Base-by-base conservation (phyloP, 2,888 invertebrate species). In the Auanema sp. region DNA sequence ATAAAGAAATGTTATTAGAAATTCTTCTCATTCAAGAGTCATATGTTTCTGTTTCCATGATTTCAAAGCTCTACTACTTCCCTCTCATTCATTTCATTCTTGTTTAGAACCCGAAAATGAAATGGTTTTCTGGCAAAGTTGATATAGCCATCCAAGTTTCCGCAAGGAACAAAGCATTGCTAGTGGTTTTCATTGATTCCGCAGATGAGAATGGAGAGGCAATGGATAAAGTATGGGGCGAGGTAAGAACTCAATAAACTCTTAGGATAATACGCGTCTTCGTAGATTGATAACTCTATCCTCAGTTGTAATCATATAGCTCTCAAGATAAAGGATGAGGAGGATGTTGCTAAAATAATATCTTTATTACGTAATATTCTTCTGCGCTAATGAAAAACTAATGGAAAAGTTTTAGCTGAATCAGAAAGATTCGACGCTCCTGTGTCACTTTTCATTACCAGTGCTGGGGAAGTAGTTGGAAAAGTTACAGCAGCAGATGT, bases 61-160 rank as follows among this genome's bases (percentile, higher is more conserved):
- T 47, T 43, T 47, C 47, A 47, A 21, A 47, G 16, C 47, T 18
- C 10, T 10, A 33, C 3, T 5, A 5, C 33, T 33, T 33, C 8
- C 33, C 47, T 49, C 41, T 49, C 57, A 57, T 24, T 50, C 16
- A 40, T 1, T 6, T 16, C 16, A 16, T 55, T 55, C 43, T 42
- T 16, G 40, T 44, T 16, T 5, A 6, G 52, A 52, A 8, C 12
- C 6, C 47, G n/a, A 60, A 50, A 53, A 75, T 75, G 75, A 61
- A 69, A 58, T 75, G 75, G 75, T 72, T 72, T 54, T 56, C 70
- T 11, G 75, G 75, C 2, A 59, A 55, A 42, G 69, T 70, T 33
- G 23, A 47, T 0, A 60, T 64, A 1, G 75, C 71, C 3, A 72
- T 71, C 16, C 66, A 66, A 52, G 66, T 72, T 5, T 71, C 71